Base-by-base conservation (phyloP, 2,113 vertebrate species). In the Neodontobutis hainanensis region DNA sequence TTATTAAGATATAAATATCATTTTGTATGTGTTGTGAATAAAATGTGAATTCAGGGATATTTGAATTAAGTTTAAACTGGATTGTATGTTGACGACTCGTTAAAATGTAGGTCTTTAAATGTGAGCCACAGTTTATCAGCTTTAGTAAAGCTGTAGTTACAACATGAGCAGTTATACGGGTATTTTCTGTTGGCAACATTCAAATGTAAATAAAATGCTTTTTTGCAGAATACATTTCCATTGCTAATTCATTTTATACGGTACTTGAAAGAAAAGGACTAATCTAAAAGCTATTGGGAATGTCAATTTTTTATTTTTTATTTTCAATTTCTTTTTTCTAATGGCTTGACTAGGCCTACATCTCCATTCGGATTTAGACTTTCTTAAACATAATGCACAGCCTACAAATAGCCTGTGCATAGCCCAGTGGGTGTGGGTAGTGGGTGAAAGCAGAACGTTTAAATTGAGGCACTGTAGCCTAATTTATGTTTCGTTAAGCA, bases 151-250 rank as follows among this genome's bases (percentile, higher is more conserved):
- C 80, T 61, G 73, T 61, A 27, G 19, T 27, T 27, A 65, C 52
- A 36, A 57, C 77, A 78, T 67, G 82, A 75, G 71, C 73, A 63
- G 56, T 73, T 51, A 80, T 70, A 75, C 78, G 77, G 81, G 83
- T 87, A 84, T 85, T 84, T 68, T 91, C 87, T 85, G 56, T 73
- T 89, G 84, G 68, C 78, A 85, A 73, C 65, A 80, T 86, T 87
- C 65, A 78, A 80, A 59, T 92, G 92, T 92, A 92, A 92, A 93
- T 94, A 94, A 93, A 92, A 84, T 78, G 86, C 72, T 70, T 84
- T 72, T 83, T 87, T 88, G 58, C 68, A 85, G 69, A 45, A 75
- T 1, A 68, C 19, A 19, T 46, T 82, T 67, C 74, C 34, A 55
- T 58, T 58, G 68, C 38, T 79, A 56, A 55, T 36, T 80, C 55